Evolutionary conservation across 2,797 vertebrate genomes (phyloP), one percentile per base, ranked within the genome.

Genomic region (Echeneis naucrates): DNA sequence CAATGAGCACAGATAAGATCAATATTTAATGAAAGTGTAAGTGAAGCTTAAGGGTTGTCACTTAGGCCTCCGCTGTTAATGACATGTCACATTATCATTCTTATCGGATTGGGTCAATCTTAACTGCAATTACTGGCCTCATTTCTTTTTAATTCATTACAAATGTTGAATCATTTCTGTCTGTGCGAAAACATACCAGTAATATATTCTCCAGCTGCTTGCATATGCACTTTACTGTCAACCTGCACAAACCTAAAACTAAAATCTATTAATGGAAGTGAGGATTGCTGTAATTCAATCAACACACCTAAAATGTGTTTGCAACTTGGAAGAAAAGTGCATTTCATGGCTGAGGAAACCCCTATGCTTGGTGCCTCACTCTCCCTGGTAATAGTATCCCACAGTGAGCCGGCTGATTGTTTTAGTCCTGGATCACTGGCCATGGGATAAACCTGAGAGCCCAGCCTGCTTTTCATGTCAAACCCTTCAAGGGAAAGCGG

Each of bases 361-460:
- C 89, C 90, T 83, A 88, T 92, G 83, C 72, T 68, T 37, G 76
- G 76, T 72, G 85, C 83, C 78, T 78, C 89, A 91, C 87, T 92
- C 88, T 90, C 66, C 79, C 68, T 86, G 91, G 94, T 95, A 95
- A 95, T 87, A 94, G 94, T 93, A 95, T 95, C 93, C 90, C 85
- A 78, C 90, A 87, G 92, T 77, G 90, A 91, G 84, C 85, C 32
- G 80, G 86, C 89, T 93, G 94, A 95, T 94, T 94, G 94, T 93
- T 95, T 95, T 94, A 95, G 95, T 95, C 92, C 87, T 76, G 94
- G 94, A 93, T 95, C 95, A 94, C 85, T 89, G 93, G 91, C 84
- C 73, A 42, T 86, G 92, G 91, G 90, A 87, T 92, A 94, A 94
- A 95, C 89, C 90, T 92, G 91, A 95, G 93, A 93, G 89, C 89